Evolutionary conservation across 37 sponge, comb jelly and placozoan genomes (phyloP).

Genomic region (Beroe ovata): DNA sequence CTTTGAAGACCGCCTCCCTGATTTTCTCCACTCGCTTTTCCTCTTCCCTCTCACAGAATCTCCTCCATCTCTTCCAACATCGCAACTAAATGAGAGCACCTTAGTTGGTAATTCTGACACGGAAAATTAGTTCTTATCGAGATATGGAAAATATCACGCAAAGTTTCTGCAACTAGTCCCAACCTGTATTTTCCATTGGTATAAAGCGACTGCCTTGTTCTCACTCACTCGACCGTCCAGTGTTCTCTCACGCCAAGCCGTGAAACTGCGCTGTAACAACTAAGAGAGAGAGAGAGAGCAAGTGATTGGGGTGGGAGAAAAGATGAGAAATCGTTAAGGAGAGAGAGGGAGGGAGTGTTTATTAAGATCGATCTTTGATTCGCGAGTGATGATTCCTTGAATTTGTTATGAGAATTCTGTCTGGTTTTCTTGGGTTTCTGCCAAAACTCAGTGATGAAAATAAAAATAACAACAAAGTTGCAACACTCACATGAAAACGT

Average conservation of each 20-base stretch:
- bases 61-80: neutral
- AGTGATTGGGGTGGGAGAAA: no score
- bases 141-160: no score
- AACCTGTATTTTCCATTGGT: conserved; percentile 63
- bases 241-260: conserved; percentile 30
- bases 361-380: no score
- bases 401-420: no score
- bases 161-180: no score
- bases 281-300: neutral
- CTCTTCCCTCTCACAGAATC: neutral
- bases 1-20: conserved; percentile 43
- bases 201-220: conserved; percentile 35
- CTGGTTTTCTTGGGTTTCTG: no score
- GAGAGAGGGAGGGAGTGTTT: no score
- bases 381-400: no score
- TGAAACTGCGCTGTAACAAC: conserved; percentile 47
- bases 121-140: neutral
- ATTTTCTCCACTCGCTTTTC: conserved; percentile 39
- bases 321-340: no score
- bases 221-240: conserved; percentile 3
- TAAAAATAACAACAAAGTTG: no score
- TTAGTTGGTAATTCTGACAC: no score
- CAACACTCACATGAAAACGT: conserved; percentile 9
- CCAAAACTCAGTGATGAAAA: no score
- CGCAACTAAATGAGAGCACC: conserved; percentile 7